Evolutionary conservation across 1,140 invertebrate species (phyloP), one percentile per base, ranked within the genome.

Genomic region (Cotesia vestalis): DNA sequence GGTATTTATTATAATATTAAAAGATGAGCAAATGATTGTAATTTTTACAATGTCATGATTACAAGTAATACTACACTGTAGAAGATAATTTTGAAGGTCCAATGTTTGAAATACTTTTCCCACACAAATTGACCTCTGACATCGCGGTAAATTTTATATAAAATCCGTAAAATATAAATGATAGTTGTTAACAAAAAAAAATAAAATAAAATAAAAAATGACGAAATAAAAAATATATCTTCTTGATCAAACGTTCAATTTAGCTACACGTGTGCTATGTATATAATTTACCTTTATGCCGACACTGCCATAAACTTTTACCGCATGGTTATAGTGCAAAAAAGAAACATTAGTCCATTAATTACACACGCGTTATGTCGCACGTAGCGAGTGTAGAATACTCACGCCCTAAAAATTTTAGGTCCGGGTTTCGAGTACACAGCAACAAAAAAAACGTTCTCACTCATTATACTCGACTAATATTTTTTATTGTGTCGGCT

Each of bases 281-380:
- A 55, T 55, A 6, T 55, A 55, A 55, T 55, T 55, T 55, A 17
- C 53, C 1, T 55, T 55, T 55, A 55, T 55, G 40, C 53, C 53
- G 17, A 17, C 53, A 55, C 53, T 55, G 12, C 53, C 53, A 55
- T 55, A 17, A 55, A 55, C n/a, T 55, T 46, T 55, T 55, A 55
- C 53, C 53, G 53, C 17, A 17, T 55, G 17, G 53, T 55, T 55
- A 55, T 55, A 14, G 53, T 17, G 53, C 12, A 55, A 55, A 46
- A 46, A 5, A 55, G 17, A 55, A n/a, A 55, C 53, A 55, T 14
- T 5, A 55, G 53, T 55, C 12, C 53, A 55, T 55, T 55, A 55
- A 55, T 55, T 55, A 55, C 53, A 55, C 53, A 55, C 53, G 53
- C 17, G 53, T 55, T 55, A 55, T 55, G 53, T 55, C 53, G 53